Evolutionary conservation across 2,113 vertebrate genomes (phyloP).

Genomic region (Alligator sinensis): DNA sequence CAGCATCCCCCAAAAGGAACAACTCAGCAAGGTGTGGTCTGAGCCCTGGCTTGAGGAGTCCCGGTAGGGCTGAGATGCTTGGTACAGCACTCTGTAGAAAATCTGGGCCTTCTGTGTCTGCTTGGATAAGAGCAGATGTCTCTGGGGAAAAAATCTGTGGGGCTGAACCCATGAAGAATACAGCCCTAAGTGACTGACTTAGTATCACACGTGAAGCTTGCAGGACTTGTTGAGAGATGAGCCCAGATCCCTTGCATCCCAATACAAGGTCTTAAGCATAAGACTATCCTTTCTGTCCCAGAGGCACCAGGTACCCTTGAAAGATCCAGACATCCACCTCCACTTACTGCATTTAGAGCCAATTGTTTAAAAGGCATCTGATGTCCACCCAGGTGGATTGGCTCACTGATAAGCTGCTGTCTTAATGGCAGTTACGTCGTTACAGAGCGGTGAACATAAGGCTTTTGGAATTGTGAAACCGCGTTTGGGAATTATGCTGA

Average conservation of each 20-base stretch:
- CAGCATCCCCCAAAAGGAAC: not conserved
- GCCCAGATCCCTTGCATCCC: not conserved
- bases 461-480: not conserved
- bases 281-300: not conserved
- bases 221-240: not conserved
- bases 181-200: rapidly evolving
- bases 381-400: not conserved
- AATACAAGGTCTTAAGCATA: too few relatives aligned
- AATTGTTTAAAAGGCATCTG: rapidly evolving
- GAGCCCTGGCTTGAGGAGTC: not conserved
- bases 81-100: not conserved
- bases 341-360: not conserved
- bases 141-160: not conserved
- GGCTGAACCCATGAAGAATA: rapidly evolving
- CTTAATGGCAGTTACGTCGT: not conserved
- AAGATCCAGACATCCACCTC: not conserved
- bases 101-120: not conserved
- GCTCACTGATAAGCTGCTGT: rapidly evolving
- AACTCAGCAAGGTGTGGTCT: rapidly evolving
- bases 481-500: not conserved
- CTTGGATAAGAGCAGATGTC: rapidly evolving
- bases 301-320: not conserved
- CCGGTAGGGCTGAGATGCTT: not conserved
- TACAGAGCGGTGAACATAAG: not conserved
- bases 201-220: not conserved